Conservation (phyloP, 2,113 vertebrate genomes). For the Odocoileus virginianus region DNA sequence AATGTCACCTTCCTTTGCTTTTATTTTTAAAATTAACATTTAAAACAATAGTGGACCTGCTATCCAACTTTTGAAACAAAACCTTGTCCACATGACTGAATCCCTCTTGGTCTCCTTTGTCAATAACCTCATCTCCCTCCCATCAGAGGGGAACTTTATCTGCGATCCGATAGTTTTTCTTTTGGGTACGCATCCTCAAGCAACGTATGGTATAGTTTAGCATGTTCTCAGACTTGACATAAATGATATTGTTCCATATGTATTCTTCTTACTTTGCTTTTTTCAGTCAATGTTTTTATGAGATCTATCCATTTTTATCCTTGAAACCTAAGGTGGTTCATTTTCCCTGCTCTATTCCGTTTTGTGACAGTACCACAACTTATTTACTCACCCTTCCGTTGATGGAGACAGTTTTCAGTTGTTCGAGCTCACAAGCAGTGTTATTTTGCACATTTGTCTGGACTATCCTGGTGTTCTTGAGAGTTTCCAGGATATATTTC, state of each 20-base stretch:
- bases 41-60: not conserved
- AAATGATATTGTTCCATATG: not conserved
- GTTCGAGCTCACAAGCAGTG: rapidly evolving
- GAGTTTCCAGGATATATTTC: not conserved
- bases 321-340: not conserved
- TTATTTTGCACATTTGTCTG: not conserved
- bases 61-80: not conserved
- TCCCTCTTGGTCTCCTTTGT: not conserved
- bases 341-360: not conserved
- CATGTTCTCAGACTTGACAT: not conserved
- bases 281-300: not conserved
- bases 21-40: not conserved
- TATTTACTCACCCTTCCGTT: not conserved
- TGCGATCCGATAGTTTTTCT: not conserved
- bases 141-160: not conserved
- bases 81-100: not conserved
- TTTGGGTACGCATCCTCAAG: rapidly evolving
- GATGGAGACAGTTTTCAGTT: not conserved
- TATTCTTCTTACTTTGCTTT: not conserved
- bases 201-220: not conserved
- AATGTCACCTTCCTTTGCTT: not conserved
- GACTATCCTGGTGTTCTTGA: not conserved
- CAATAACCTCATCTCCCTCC: not conserved
- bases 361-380: not conserved
- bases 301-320: not conserved